Conservation (phyloP, 2,113 vertebrate genomes). For the Paracyprichromis sp. region DNA sequence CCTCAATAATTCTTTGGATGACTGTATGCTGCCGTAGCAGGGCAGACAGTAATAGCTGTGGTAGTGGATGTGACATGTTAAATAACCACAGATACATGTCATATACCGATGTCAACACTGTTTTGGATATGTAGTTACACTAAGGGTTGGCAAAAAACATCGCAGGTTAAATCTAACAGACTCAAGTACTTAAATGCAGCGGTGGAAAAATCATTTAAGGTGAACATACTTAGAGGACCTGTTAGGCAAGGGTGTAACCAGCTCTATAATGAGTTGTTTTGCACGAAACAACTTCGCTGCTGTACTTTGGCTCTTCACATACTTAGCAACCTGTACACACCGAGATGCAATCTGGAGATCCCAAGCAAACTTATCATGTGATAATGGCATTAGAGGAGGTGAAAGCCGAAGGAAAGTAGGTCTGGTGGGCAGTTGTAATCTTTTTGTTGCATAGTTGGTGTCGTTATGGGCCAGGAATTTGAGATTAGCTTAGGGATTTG, state of each 20-base stretch:
- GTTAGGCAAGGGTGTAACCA: constrained; percentile 4
- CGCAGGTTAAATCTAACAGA: neutral
- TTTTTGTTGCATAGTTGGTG: neutral
- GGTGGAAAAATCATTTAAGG: neutral
- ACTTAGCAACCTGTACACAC: neutral
- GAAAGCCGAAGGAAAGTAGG: neutral
- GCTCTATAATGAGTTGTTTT: neutral
- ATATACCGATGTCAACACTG: neutral
- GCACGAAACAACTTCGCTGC: neutral
- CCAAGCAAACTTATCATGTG: neutral
- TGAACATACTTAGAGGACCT: neutral
- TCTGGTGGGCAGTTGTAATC: neutral
- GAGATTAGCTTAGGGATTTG: constrained; percentile 24
- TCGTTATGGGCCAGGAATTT: neutral
- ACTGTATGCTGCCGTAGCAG: neutral
- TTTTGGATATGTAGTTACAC: neutral
- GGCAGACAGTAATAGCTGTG: neutral
- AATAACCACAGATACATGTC: neutral
- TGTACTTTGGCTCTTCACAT: neutral
- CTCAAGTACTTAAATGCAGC: neutral
- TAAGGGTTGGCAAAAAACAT: neutral
- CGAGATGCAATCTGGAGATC: neutral
- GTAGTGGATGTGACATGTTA: neutral
- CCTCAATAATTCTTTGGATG: neutral
- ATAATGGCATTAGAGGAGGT: neutral